These are phyloP conservation scores for Bellardia bayeri DNA, from an alignment of 2,888 invertebrate species.

Conservation along the genomic window DNA sequence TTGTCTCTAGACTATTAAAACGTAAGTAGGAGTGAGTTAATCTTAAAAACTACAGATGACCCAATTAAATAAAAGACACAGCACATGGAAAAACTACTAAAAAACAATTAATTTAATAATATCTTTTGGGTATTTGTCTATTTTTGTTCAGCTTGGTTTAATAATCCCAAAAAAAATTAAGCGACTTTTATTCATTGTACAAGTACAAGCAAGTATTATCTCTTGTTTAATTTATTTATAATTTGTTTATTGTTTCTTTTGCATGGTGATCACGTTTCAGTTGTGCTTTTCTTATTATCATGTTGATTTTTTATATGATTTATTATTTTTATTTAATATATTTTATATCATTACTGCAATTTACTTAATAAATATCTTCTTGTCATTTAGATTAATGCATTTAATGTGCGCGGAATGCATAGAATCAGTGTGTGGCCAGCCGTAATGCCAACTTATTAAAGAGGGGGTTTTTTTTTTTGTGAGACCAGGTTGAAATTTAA, in stretches of 20 bases:
- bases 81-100: not conserved
- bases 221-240: not conserved
- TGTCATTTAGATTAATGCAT: conserved; percentile 22
- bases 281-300: conserved; percentile 10
- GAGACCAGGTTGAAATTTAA: too few species aligned
- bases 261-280: not conserved
- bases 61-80: conserved; percentile 28
- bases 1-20: conserved; percentile 28
- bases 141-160: too few species aligned
- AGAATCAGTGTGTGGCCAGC: not conserved
- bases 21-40: conserved; percentile 10
- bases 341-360: conserved; percentile 46
- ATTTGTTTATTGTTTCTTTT: not conserved
- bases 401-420: not conserved
- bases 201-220: not conserved
- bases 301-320: conserved; percentile 9
- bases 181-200: not conserved
- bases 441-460: not conserved
- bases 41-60: conserved; percentile 28
- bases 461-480: too few species aligned
- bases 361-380: conserved; percentile 47
- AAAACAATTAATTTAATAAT: conserved; percentile 17
- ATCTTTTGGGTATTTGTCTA: not conserved
- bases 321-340: conserved; percentile 23
- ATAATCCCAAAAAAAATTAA: not conserved